Evolutionary conservation across 2,888 invertebrate genomes (phyloP).

Genomic region (Smittia aterrima): DNA sequence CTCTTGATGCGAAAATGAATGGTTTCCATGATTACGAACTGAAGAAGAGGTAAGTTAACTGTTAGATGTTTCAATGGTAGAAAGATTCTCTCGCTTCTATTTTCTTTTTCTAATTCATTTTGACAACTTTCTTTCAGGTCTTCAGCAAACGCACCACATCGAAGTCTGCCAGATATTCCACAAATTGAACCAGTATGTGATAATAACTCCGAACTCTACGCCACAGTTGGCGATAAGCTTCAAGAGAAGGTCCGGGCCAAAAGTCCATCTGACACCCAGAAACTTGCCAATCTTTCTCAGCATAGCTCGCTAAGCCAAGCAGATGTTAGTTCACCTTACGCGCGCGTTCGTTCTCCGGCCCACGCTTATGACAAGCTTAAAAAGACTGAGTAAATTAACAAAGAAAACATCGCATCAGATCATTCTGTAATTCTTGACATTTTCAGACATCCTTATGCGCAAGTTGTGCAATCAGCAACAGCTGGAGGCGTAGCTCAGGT

Average conservation of each 20-base stretch:
- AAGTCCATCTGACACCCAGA: slow-evolving; percentile 52
- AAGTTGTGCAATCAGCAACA: slow-evolving; percentile 51
- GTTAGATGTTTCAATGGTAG: slow-evolving; percentile 50
- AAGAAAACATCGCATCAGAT: too few species aligned
- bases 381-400: too few species aligned
- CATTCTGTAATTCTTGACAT: too few species aligned
- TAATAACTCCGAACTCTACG: slow-evolving; percentile 80
- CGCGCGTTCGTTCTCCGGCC: slow-evolving; percentile 64
- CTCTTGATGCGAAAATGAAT: slow-evolving; percentile 26
- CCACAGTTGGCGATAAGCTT: slow-evolving; percentile 69
- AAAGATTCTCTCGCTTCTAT: slow-evolving; percentile 54
- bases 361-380: slow-evolving; percentile 63
- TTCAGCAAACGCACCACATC: slow-evolving; percentile 58
- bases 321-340: slow-evolving; percentile 63
- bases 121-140: slow-evolving; percentile 45
- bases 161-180: slow-evolving; percentile 84
- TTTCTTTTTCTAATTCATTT: not conserved
- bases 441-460: slow-evolving; percentile 55
- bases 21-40: slow-evolving; percentile 41
- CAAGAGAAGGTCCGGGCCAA: slow-evolving; percentile 50
- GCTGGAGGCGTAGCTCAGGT: slow-evolving; percentile 34
- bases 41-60: slow-evolving; percentile 48
- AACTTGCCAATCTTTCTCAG: slow-evolving; percentile 59
- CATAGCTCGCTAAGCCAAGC: slow-evolving; percentile 61
- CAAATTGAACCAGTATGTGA: slow-evolving; percentile 68